These are phyloP conservation scores for Aphidius ervi DNA, from an alignment of 1,140 invertebrate species.

Conservation along the genomic window DNA sequence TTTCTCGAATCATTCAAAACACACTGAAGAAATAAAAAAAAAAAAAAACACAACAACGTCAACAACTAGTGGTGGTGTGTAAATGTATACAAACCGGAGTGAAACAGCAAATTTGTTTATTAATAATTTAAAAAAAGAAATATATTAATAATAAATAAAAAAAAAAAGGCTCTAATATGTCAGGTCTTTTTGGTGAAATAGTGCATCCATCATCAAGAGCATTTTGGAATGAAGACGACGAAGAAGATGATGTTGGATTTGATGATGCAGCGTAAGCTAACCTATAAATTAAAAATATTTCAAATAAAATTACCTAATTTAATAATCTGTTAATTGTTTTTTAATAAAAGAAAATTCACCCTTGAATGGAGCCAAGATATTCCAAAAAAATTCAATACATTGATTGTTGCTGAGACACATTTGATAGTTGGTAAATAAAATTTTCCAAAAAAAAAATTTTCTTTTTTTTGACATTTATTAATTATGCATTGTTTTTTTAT, in stretches of 20 bases:
- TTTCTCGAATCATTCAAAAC: no score
- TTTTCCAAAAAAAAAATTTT: constrained; percentile 1
- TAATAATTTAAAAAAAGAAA: no score
- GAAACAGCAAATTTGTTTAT: no score
- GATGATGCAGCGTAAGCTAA: neutral
- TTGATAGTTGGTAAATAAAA: constrained; percentile 16
- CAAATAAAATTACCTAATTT: neutral
- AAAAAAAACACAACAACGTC: no score
- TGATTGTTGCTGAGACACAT: constrained; percentile 19
- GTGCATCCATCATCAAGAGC: constrained; percentile 17
- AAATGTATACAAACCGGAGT: no score
- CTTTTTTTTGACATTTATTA: neutral
- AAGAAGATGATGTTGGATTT: constrained; percentile 14
- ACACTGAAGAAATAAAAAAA: no score
- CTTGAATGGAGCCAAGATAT: constrained; percentile 17
- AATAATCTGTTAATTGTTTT: neutral
- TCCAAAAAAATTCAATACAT: constrained; percentile 16
- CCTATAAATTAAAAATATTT: neutral
- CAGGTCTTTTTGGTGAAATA: constrained; percentile 18
- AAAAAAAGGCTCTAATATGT: constrained; percentile 13
- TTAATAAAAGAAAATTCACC: constrained; percentile 16
- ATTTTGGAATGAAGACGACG: constrained; percentile 22
- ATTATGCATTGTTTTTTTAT: constrained; percentile 2
- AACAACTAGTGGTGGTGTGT: no score
- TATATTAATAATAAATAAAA: neutral